Percentiles rank a stretch among this genome's conserved stretches.
phyloP scores from a whole-genome alignment of 2,888 invertebrate species.

The Acheta domesticus region DNA sequence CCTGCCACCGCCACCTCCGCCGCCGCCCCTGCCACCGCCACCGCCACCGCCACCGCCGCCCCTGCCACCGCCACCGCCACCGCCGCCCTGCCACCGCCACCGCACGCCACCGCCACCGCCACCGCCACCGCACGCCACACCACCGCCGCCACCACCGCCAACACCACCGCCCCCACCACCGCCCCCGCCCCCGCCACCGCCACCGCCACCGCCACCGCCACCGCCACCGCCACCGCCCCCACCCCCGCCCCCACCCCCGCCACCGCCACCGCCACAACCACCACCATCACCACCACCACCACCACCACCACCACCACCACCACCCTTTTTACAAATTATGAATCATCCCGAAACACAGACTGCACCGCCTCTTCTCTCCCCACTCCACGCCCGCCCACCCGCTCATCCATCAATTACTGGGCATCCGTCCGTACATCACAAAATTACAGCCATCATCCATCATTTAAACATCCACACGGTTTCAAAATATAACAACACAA shows the following conservation, averaged over 20 bases:
- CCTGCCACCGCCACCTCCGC: not conserved
- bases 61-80: too few relatives aligned
- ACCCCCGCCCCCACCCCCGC: not conserved
- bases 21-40: too few relatives aligned
- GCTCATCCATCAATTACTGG: not conserved
- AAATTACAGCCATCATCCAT: conserved; percentile 18
- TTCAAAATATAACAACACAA: conserved; percentile 7
- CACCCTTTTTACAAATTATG: not conserved
- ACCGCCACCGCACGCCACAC: not conserved
- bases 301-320: not conserved
- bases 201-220: too few relatives aligned
- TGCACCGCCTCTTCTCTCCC: not conserved
- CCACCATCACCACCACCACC: too few relatives aligned
- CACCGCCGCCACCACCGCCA: too few relatives aligned
- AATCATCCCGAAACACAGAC: not conserved
- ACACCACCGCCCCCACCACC: not conserved
- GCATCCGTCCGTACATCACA: conserved; percentile 5
- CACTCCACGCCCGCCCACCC: not conserved
- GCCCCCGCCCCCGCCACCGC: not conserved
- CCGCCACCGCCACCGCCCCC: not conserved
- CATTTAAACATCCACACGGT: not conserved
- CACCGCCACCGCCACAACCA: too few relatives aligned
- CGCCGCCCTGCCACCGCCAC: too few relatives aligned
- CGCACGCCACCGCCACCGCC: not conserved
- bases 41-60: not conserved